Evolutionary conservation across 2,888 invertebrate species (phyloP), one percentile per base, ranked within the genome.

Genomic region (Pogonocherus hispidulus): DNA sequence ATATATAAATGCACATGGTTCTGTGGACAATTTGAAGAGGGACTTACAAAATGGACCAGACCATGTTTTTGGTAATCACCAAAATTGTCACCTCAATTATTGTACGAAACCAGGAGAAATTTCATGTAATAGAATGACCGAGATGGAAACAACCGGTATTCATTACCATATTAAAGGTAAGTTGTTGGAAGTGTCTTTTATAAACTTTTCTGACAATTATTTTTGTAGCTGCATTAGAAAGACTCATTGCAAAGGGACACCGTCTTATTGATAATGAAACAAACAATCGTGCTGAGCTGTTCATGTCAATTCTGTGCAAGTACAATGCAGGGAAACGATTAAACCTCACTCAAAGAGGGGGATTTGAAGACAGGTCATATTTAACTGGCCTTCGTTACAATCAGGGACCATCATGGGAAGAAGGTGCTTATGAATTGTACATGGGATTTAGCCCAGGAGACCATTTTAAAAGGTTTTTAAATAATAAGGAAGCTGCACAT

Each of bases 251-350:
- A n/a, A 32, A 32, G 8, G 32, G 23, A 52, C 14, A 46, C 19
- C 3, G 11, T 8, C 46, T 46, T 6, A 46, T 46, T 8, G 19
- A 16, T 4, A 46, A 46, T 46, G 46, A 8, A 19, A 52, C 27
- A 52, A 52, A 52, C 9, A 52, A 52, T 32, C n/a, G 23, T 32
- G 27, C 47, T 11, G 55, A 55, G 18, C n/a, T 63, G 23, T 63
- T 63, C 16, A 63, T 63, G 55, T 54, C 55, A 1, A 9, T 52
- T 6, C 41, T 63, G 9, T 14, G 18, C 6, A 55, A 37, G 27
- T 47, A 46, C 9, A 63, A 55, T 63, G 35, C 62, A 1, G 62
- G 37, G 3, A 63, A 52, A 22, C 9, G 62, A 5, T 11, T 63
- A 22, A 63, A 63, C 20, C 16, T 55, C 6, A 63, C 14, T 23